Conservation (phyloP, 2,113 vertebrate genomes). For the Thryonomys swinderianus region DNA sequence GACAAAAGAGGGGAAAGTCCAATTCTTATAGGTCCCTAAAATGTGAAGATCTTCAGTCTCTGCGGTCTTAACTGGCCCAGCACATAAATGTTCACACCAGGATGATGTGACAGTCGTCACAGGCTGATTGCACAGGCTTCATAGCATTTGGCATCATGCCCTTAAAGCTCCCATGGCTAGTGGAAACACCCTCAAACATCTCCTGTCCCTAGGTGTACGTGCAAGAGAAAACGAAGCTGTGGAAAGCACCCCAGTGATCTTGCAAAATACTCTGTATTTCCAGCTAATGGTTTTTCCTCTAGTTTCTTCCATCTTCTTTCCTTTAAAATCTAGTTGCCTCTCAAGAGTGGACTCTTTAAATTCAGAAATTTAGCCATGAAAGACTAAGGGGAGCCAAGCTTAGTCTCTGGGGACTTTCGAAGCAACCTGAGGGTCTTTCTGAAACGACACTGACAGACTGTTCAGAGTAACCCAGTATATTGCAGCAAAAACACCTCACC, state of each 20-base stretch:
- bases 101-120: not conserved
- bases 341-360: not conserved
- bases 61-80: not conserved
- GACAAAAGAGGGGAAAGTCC: not conserved
- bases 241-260: not conserved
- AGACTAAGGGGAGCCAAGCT: not conserved
- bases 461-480: not conserved
- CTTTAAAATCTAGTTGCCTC: not conserved
- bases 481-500: not conserved
- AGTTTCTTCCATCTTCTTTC: not conserved
- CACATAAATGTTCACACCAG: not conserved
- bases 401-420: not conserved
- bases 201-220: not conserved
- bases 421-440: not conserved
- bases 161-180: not conserved
- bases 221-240: constrained; percentile 45
- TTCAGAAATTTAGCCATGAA: not conserved
- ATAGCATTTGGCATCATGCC: constrained; percentile 33
- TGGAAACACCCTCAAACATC: constrained; percentile 58
- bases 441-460: not conserved
- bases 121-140: not conserved
- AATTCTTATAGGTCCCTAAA: constrained; percentile 37
- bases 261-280: not conserved
- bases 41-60: not conserved
- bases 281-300: not conserved